A percentile compares a stretch with the other conserved stretches of the same genome.
Evolutionary conservation across 1,140 invertebrate genomes (phyloP).

Genomic region (Atopsyche davidsoni): DNA sequence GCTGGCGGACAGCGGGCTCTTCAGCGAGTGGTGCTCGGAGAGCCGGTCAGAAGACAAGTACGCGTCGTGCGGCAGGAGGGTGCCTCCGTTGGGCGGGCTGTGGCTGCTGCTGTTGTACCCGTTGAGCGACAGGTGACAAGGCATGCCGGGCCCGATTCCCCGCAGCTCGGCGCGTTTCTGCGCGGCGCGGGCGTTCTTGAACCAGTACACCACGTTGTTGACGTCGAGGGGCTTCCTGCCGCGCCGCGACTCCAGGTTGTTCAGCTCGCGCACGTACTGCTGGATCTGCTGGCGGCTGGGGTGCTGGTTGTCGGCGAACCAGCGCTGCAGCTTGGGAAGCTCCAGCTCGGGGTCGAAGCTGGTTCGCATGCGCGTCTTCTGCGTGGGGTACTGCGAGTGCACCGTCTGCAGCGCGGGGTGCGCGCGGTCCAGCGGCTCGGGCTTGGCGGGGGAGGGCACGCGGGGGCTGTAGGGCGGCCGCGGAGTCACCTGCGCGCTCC

Average conservation of each 20-base stretch:
- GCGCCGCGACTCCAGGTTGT: constrained; percentile 82
- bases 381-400: constrained; percentile 68
- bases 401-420: constrained; percentile 67
- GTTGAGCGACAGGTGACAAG: constrained; percentile 52
- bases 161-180: constrained; percentile 82
- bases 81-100: constrained; percentile 52
- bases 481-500: constrained; percentile 57
- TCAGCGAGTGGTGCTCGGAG: constrained; percentile 44
- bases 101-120: constrained; percentile 57
- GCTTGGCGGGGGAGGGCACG: constrained; percentile 47
- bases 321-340: constrained; percentile 87
- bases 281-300: constrained; percentile 91
- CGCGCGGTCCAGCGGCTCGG: constrained; percentile 46
- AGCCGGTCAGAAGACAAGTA: constrained; percentile 47
- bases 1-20: constrained; percentile 46
- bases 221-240: constrained; percentile 91
- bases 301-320: constrained; percentile 95
- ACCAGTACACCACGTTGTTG: constrained; percentile 98
- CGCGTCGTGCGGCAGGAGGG: constrained; percentile 47
- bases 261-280: constrained; percentile 89
- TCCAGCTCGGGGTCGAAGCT: constrained; percentile 94
- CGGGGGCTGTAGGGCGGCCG: constrained; percentile 53
- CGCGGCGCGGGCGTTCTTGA: constrained; percentile 95
- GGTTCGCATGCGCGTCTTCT: constrained; percentile 86
- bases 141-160: constrained; percentile 43